Evolutionary conservation across 1,140 invertebrate species (phyloP).

Genomic region (Olivierus martensii): DNA sequence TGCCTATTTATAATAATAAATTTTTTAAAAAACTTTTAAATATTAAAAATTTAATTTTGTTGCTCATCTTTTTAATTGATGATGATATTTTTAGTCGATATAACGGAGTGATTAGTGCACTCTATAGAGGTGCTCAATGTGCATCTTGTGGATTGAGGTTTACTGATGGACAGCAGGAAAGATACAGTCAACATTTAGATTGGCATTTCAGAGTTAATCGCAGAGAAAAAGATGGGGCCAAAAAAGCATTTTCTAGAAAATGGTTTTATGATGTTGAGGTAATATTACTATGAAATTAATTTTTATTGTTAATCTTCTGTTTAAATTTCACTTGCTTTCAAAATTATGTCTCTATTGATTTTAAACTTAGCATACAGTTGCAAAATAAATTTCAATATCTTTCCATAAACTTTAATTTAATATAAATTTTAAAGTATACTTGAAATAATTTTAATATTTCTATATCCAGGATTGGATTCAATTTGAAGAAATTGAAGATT

Average conservation of each 20-base stretch:
- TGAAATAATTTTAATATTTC: too few species aligned
- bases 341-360: too few species aligned
- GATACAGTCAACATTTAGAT: conserved; percentile 80
- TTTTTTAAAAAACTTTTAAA: background rate
- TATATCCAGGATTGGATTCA: conserved; percentile 69
- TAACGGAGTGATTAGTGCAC: conserved; percentile 43
- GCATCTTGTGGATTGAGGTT: conserved; percentile 85
- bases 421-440: too few species aligned
- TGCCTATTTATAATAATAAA: conserved; percentile 28
- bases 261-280: conserved; percentile 61
- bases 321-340: too few species aligned
- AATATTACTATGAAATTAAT: conserved; percentile 4
- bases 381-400: too few species aligned
- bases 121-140: conserved; percentile 86
- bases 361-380: too few species aligned
- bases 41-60: background rate
- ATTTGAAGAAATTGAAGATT: conserved; percentile 85
- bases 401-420: too few species aligned
- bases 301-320: conserved; percentile 1
- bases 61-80: conserved; percentile 3
- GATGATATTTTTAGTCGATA: conserved; percentile 39
- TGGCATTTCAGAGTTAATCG: conserved; percentile 94
- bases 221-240: conserved; percentile 63
- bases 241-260: conserved; percentile 62
- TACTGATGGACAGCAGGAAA: conserved; percentile 68